Base-by-base conservation (phyloP, 2,888 invertebrate genomes). In the Xylocampa areola region DNA sequence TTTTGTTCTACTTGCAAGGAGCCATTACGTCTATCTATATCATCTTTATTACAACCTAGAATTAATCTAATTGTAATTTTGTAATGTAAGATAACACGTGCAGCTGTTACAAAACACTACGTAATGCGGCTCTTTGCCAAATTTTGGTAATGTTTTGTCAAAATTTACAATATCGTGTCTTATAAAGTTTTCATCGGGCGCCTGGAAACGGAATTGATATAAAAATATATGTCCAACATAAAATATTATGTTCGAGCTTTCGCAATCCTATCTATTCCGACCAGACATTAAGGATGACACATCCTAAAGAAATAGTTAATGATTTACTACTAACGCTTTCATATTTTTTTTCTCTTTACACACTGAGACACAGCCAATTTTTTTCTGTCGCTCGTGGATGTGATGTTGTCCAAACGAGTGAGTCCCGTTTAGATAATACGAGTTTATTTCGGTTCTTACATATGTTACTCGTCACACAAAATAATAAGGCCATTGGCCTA, bases 401-500 rank as follows among this genome's bases (percentile, higher is more conserved):
- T 78, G 82, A 82, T 79, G 81, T 77, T 81, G 80, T 82, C 71
- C 82, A 80, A 84, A 84, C 79, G 84, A 81, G 76, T 82, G 84
- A 84, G 81, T 86, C 84, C 84, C 88, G 87, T 90, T 91, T 91
- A 91, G 91, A 92, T 92, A 92, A 90, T 88, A 91, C 88, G 73
- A 64, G 84, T 84, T 86, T 92, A 92, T 92, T 93, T 91, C 82
- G 77, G 91, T 83, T 87, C 85, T 88, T 89, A 90, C 92, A 89
- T 91, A 90, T 91, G 93, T 87, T 85, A 87, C 86, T 87, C 90
- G 90, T 92, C 93, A 91, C 89, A 87, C 86, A 82, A 88, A 89
- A 91, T 92, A 91, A 92, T 92, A 92, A 91, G 92, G 93, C 90
- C 93, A 87, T 91, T 92, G 93, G 91, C 93, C 93, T 92, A 92